Evolutionary conservation across 2,888 invertebrate species (phyloP).

Genomic region (Chymomyza procnemis): DNA sequence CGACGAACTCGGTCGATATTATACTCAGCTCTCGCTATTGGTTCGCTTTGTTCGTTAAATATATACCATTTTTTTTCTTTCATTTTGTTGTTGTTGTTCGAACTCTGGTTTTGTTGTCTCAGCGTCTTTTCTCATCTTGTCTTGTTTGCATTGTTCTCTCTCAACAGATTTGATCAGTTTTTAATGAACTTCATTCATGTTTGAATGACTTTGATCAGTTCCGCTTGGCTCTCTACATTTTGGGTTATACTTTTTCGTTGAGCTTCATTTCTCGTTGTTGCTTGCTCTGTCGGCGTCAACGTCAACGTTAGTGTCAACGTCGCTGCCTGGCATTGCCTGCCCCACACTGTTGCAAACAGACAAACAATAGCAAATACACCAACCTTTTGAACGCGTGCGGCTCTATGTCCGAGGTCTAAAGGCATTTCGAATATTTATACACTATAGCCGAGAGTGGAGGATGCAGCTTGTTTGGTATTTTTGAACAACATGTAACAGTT

Average conservation of each 20-base stretch:
- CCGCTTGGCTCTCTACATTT: conserved; percentile 54
- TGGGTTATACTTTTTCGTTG: neutral
- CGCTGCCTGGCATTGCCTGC: conserved; percentile 12
- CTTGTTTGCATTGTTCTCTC: conserved; percentile 68
- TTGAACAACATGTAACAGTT: no score
- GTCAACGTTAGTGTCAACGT: neutral
- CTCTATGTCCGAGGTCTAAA: neutral
- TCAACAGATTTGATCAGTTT: conserved; percentile 76
- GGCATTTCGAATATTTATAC: neutral
- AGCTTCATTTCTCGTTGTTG: conserved; percentile 3
- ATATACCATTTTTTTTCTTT: conserved; percentile 35
- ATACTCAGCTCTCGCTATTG: neutral
- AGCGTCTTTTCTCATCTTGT: conserved; percentile 49
- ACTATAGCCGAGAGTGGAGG: no score
- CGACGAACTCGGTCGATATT: neutral
- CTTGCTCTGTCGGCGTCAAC: neutral
- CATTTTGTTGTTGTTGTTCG: conserved; percentile 6
- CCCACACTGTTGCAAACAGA: conserved; percentile 21
- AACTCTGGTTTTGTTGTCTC: conserved; percentile 11
- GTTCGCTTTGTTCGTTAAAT: neutral
- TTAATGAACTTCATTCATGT: conserved; percentile 77
- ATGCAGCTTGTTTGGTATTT: no score
- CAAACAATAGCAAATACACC: conserved; percentile 34
- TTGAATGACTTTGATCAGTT: conserved; percentile 74
- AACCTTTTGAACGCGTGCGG: conserved; percentile 67